Evolutionary conservation across 2,888 invertebrate genomes (phyloP).

Genomic region (Polyommatus iphigenia): DNA sequence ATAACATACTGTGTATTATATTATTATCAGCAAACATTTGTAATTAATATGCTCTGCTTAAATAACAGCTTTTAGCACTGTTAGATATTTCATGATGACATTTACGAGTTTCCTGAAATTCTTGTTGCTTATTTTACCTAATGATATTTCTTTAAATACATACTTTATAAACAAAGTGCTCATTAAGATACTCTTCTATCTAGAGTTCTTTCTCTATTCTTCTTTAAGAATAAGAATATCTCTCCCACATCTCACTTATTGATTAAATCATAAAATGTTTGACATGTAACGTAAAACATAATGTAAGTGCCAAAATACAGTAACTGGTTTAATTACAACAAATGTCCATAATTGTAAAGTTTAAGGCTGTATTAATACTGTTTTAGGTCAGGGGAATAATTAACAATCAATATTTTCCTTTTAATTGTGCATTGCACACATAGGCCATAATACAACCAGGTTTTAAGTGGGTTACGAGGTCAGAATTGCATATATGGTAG

Average conservation of each 20-base stretch:
- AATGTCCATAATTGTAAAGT: conserved; percentile 14
- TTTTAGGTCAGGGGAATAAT: conserved; percentile 21
- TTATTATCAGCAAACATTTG: conserved; percentile 1
- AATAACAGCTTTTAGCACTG: not conserved
- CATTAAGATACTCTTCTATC: too few relatives aligned
- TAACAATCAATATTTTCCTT: conserved; percentile 16
- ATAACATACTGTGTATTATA: not conserved
- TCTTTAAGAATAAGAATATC: not conserved
- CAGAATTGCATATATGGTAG: not conserved
- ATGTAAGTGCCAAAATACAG: not conserved
- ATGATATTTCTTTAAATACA: too few relatives aligned
- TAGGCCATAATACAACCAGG: not conserved
- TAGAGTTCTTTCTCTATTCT: too few relatives aligned
- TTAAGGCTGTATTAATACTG: not conserved
- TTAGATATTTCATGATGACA: conserved; percentile 3
- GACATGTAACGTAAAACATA: not conserved
- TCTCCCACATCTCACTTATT: not conserved
- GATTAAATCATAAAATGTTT: not conserved
- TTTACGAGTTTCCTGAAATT: not conserved
- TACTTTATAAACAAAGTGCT: not conserved
- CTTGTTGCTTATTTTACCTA: not conserved
- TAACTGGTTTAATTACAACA: not conserved
- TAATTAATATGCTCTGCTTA: conserved; percentile 8
- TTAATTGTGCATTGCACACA: not conserved
- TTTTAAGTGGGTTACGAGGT: not conserved